phyloP scores from a whole-genome alignment of 1,140 invertebrate species.

The Lysiphlebus fabarum region DNA sequence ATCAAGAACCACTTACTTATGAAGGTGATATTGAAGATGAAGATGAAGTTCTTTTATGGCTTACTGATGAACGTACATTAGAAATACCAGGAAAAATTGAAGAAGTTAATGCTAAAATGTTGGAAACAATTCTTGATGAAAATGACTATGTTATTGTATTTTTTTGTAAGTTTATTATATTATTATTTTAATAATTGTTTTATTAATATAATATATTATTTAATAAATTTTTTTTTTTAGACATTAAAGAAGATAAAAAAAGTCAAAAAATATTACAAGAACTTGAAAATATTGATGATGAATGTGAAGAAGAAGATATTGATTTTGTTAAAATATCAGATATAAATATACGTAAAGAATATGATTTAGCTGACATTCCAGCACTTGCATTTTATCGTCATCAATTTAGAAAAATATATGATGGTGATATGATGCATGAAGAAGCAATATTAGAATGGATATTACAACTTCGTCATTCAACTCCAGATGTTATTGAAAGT shows the following conservation, averaged over 20 bases:
- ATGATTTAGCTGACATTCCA: slow-evolving; percentile 78
- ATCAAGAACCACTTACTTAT: slow-evolving; percentile 79
- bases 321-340: slow-evolving; percentile 93
- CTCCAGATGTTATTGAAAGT: slow-evolving; percentile 86
- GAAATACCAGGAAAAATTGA: slow-evolving; percentile 92
- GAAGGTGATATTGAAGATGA: slow-evolving; percentile 86
- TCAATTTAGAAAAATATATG: slow-evolving; percentile 85
- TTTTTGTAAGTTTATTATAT: slow-evolving; percentile 69
- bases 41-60: slow-evolving; percentile 85
- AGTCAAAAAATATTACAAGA: slow-evolving; percentile 85
- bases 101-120: slow-evolving; percentile 87
- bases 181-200: not conserved
- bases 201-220: not conserved
- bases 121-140: slow-evolving; percentile 85
- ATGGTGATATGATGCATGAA: slow-evolving; percentile 86
- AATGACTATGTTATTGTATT: slow-evolving; percentile 88
- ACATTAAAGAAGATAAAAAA: slow-evolving; percentile 86
- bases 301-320: slow-evolving; percentile 88
- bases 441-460: slow-evolving; percentile 89
- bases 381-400: slow-evolving; percentile 86
- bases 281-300: slow-evolving; percentile 91
- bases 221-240: slow-evolving; percentile 52
- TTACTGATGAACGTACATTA: slow-evolving; percentile 87
- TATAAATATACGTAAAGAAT: slow-evolving; percentile 83
- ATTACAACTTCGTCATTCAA: slow-evolving; percentile 76